A percentile compares a stretch with the other conserved stretches of the same genome.
phyloP scores from a whole-genome alignment of 2,113 vertebrate genomes.

The Tupaia chinensis region DNA sequence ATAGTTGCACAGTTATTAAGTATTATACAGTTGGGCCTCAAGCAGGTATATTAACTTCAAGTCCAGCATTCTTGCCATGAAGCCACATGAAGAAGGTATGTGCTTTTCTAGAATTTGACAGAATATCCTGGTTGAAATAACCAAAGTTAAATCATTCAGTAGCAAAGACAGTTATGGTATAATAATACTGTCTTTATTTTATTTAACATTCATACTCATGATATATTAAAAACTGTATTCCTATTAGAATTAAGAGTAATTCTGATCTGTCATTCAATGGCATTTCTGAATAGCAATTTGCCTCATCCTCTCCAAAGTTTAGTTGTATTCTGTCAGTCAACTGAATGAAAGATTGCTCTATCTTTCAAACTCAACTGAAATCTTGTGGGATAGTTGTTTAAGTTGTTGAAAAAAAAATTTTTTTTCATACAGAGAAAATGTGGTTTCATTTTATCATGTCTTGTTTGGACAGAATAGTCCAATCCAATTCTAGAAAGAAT shows the following conservation, averaged over 20 bases:
- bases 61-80: not conserved
- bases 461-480: constrained; percentile 9
- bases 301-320: constrained; percentile 29
- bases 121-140: constrained; percentile 48
- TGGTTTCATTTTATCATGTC: constrained; percentile 5
- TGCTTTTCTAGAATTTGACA: constrained; percentile 41
- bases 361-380: constrained; percentile 9
- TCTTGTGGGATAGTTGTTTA: constrained; percentile 19
- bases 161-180: constrained; percentile 28
- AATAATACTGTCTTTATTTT: not conserved
- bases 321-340: constrained; percentile 1
- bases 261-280: not conserved
- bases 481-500: constrained; percentile 44
- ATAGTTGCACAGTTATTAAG: not conserved
- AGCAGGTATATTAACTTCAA: constrained; percentile 22
- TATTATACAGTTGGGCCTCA: constrained; percentile 4
- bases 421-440: not conserved
- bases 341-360: not conserved
- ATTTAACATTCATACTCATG: constrained; percentile 18
- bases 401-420: constrained; percentile 27
- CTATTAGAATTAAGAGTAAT: constrained; percentile 17
- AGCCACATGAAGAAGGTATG: constrained; percentile 34
- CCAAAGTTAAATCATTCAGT: constrained; percentile 16
- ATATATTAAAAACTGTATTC: not conserved
- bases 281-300: not conserved